Conservation (phyloP, 2,888 invertebrate species). For the Belgica antarctica region DNA sequence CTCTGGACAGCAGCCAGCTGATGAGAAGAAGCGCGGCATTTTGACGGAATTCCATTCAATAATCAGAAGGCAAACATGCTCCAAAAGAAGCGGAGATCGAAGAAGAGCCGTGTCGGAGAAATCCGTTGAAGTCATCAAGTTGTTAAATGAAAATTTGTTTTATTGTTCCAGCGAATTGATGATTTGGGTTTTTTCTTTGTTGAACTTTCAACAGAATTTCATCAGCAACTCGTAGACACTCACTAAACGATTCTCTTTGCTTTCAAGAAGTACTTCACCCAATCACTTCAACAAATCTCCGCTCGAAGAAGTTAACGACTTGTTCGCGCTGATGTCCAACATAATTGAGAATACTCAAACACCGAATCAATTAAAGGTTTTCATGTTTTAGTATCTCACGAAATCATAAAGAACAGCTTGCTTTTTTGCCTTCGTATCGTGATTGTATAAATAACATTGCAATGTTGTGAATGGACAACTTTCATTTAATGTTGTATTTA, state of each 20-base stretch:
- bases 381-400: background rate
- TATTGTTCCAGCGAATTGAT: background rate
- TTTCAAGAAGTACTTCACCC: background rate
- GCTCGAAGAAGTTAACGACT: conserved; percentile 14
- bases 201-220: background rate
- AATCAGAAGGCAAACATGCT: too few relatives aligned
- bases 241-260: too few relatives aligned
- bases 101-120: too few relatives aligned
- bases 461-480: too few relatives aligned
- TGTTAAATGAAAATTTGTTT: background rate
- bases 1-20: background rate
- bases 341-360: conserved; percentile 7
- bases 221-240: too few relatives aligned
- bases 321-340: background rate
- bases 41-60: background rate
- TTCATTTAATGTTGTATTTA: too few relatives aligned
- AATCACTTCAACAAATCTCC: background rate
- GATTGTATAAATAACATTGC: background rate
- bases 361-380: background rate
- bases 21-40: background rate
- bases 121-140: background rate
- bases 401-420: conserved; percentile 6
- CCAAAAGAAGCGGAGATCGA: too few relatives aligned
- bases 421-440: background rate
- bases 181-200: too few relatives aligned